phyloP scores from a whole-genome alignment of 2,888 invertebrate genomes.

The Eupithecia centaureata region DNA sequence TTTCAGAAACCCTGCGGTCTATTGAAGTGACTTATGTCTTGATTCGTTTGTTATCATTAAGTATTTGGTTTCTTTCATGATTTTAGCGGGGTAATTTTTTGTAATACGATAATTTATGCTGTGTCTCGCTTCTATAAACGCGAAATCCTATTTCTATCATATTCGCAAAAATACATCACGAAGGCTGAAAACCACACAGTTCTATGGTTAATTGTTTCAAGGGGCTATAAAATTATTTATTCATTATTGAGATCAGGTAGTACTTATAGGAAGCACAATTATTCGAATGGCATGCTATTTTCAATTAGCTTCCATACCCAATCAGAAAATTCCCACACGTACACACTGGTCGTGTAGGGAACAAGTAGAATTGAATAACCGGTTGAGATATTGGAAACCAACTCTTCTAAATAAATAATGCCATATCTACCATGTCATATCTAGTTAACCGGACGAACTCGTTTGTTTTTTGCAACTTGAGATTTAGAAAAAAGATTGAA shows the following conservation, averaged over 20 bases:
- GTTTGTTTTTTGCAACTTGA: background rate
- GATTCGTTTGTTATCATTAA: too few species aligned
- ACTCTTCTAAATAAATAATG: background rate
- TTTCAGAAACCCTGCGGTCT: too few species aligned
- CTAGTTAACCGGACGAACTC: background rate
- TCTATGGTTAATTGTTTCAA: background rate
- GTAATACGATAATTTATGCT: too few species aligned
- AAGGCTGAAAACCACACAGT: background rate
- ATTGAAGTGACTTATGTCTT: too few species aligned
- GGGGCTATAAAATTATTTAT: background rate
- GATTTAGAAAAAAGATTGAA: background rate
- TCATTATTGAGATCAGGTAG: background rate
- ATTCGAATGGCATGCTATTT: slow-evolving; percentile 4
- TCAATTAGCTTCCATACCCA: background rate
- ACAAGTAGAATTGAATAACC: background rate
- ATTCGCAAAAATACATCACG: too few species aligned
- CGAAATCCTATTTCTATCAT: too few species aligned
- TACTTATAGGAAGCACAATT: background rate
- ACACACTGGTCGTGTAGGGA: background rate
- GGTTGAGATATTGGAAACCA: background rate
- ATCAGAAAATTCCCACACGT: background rate
- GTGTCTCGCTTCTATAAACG: too few species aligned
- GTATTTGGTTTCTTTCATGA: too few species aligned
- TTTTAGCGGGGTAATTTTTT: too few species aligned
- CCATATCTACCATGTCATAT: background rate